Percentiles rank a stretch among this genome's conserved stretches.
Conservation (phyloP, 2,797 vertebrate species). For the Coilia nasus region DNA sequence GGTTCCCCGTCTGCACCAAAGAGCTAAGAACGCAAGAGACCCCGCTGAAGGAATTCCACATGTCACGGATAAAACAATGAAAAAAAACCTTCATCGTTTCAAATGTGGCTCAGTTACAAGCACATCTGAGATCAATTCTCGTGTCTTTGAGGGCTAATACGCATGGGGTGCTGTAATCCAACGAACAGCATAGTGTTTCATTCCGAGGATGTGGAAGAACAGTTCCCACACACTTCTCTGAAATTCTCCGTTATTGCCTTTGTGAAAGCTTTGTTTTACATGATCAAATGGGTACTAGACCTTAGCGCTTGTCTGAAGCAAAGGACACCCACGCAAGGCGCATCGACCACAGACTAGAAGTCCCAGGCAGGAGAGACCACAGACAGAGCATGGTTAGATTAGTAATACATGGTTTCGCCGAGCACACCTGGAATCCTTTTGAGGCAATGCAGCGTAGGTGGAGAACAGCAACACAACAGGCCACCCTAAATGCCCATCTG, state of each 20-base stretch:
- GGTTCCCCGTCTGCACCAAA: neutral
- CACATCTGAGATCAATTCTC: constrained; percentile 1
- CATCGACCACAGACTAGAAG: neutral
- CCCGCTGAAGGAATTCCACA: constrained; percentile 8
- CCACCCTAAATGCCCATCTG: neutral
- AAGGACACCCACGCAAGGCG: neutral
- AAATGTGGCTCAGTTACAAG: neutral
- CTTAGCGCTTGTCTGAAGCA: neutral
- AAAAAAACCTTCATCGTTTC: neutral
- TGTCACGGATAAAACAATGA: constrained; percentile 7
- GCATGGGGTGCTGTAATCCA: too few relatives aligned
- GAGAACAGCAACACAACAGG: neutral
- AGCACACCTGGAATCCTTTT: constrained; percentile 9
- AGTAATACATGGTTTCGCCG: neutral
- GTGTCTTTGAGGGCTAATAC: neutral
- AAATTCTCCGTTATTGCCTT: neutral
- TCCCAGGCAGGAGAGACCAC: neutral
- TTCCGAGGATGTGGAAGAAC: neutral
- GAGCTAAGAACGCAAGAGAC: neutral
- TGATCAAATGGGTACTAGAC: neutral
- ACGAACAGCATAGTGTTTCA: neutral
- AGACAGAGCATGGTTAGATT: neutral
- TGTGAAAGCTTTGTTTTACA: neutral
- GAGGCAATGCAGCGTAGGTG: neutral
- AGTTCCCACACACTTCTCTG: neutral